Conservation (phyloP, 2,113 vertebrate species). For the Parotia lawesii region DNA sequence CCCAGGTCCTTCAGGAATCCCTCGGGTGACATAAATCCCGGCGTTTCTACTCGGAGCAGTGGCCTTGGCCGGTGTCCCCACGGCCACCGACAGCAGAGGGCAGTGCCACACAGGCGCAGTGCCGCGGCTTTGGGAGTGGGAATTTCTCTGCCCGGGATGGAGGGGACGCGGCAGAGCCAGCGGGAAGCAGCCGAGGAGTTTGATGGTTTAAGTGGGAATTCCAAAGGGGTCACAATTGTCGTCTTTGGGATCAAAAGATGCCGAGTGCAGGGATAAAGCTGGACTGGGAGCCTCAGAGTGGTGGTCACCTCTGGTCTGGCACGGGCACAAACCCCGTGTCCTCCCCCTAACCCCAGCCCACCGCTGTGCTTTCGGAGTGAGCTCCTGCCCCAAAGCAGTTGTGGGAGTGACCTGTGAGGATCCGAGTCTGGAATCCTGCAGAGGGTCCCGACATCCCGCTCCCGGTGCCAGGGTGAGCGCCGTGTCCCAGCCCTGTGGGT, state of each 20-base stretch:
- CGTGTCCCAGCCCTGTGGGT: background rate
- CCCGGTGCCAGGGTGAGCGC: accelerated
- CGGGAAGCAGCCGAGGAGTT: background rate
- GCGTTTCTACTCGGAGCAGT: accelerated
- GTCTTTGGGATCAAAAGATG: background rate
- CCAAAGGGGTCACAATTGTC: accelerated
- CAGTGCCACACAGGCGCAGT: background rate
- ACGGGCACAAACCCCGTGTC: background rate
- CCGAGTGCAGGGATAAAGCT: background rate
- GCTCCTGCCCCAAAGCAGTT: accelerated
- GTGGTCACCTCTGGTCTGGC: background rate
- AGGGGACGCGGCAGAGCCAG: accelerated
- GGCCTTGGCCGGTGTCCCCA: background rate
- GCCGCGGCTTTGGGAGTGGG: background rate
- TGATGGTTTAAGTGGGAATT: accelerated
- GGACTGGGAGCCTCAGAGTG: background rate
- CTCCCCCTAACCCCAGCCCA: background rate
- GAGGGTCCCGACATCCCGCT: background rate
- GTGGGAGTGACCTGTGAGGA: background rate
- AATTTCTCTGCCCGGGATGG: background rate
- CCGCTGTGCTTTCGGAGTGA: accelerated
- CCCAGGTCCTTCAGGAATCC: background rate
- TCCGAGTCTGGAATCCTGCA: background rate
- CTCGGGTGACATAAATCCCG: background rate
- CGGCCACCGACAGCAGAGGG: constrained; percentile 52